Base-by-base conservation (phyloP, 2,888 invertebrate genomes). In the Drosophila gaucha region DNA sequence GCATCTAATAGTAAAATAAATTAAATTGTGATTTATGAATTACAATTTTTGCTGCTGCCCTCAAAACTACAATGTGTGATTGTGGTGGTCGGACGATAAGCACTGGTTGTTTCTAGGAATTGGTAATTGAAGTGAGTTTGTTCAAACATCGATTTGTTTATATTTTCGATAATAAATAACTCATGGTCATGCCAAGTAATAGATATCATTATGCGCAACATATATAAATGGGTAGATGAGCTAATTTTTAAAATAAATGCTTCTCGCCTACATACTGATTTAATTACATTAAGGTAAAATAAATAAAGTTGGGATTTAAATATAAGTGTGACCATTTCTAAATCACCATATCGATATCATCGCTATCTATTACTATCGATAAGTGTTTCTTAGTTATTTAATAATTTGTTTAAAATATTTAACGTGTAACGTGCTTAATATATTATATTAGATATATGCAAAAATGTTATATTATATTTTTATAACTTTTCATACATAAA, bases 31-130 rank as follows among this genome's bases (percentile, higher is more conserved):
- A 66, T 70, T 66, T 70, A 66, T 50, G 65, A 74, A 64, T 56
- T 62, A 41, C 50, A 74, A 68, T 69, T 69, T 26, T 74, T 69
- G 43, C 69, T 69, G 74, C 74, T 52, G 74, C 65, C 74, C 58
- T 74, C 74, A 69, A 74, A 74, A 68, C 63, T 71, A 69, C 51
- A 66, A 54, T 60, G 68, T 73, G 59, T 54, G 59, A 55, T 56
- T 74, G 74, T 69, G 74, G 74, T 31, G 74, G 74, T 39, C 4
- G 18, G 22, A 3, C 65, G 74, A 74, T 62, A 46, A 16, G 14
- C 65, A 68, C 30, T 51, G 9, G 38, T 12, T 43, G 18, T 30
- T 47, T 30, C 18, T n/a, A 2, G 9, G 39, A 26, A 30, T 39
- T 2, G 28, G 6, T 16, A 14, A 47, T 55, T 43, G 38, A 6